Evolutionary conservation across 35 echinoderm and acorn worm genomes (phyloP).

Genomic region (Apostichopus parvimensis): DNA sequence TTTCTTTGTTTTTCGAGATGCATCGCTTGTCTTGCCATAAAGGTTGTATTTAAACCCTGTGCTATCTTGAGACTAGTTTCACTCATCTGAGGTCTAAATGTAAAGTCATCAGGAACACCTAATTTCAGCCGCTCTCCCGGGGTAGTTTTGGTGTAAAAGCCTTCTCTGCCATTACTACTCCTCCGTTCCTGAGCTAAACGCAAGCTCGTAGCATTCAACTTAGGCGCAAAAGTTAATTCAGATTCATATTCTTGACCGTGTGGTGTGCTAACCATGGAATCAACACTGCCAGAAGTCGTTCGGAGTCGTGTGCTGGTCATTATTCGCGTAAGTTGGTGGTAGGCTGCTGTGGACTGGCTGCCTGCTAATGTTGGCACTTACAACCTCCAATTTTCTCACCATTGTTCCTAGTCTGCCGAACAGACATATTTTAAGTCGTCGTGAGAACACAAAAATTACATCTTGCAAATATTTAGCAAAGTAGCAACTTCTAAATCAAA

Average conservation of each 20-base stretch:
- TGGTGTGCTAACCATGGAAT: not conserved
- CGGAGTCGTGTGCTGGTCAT: slow-evolving; percentile 38
- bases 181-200: slow-evolving; percentile 65
- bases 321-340: not conserved
- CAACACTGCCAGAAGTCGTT: slow-evolving; percentile 6
- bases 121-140: not conserved
- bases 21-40: slow-evolving; percentile 89
- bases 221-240: slow-evolving; percentile 84
- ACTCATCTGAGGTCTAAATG: slow-evolving; percentile 95
- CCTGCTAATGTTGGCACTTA: not conserved
- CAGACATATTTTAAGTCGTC: not conserved
- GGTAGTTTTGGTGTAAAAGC: slow-evolving; percentile 38
- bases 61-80: slow-evolving; percentile 86
- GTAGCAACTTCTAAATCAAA: not conserved
- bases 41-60: slow-evolving; percentile 84
- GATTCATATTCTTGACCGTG: slow-evolving; percentile 56
- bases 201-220: slow-evolving; percentile 84
- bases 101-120: slow-evolving; percentile 64
- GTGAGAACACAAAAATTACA: not conserved
- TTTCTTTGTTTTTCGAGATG: slow-evolving; percentile 89
- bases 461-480: not conserved
- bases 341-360: not conserved
- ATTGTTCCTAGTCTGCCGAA: not conserved
- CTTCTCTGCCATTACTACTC: slow-evolving; percentile 37
- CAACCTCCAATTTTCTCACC: not conserved